phyloP scores from a whole-genome alignment of 1,140 invertebrate species.

The Drosophila ficusphila region DNA sequence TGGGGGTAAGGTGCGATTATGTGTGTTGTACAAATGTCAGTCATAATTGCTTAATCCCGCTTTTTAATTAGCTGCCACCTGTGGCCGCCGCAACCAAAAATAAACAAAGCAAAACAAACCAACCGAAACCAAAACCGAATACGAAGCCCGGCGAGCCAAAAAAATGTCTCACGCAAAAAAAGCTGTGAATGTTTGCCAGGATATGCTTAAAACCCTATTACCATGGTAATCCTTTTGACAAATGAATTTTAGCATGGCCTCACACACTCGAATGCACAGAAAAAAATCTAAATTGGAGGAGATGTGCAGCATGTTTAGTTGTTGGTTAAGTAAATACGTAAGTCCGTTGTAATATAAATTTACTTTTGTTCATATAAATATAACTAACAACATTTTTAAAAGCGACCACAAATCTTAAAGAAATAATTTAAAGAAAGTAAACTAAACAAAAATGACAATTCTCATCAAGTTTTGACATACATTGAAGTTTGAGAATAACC shows the following conservation, averaged over 20 bases:
- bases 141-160: slow-evolving; percentile 18
- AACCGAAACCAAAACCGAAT: slow-evolving; percentile 35
- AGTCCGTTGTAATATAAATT: too few relatives aligned
- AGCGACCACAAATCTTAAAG: too few relatives aligned
- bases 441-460: too few relatives aligned
- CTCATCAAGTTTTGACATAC: too few relatives aligned
- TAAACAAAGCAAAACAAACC: slow-evolving; percentile 21
- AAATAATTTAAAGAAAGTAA: too few relatives aligned
- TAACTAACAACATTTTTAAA: too few relatives aligned
- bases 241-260: slow-evolving; percentile 78
- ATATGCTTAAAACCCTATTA: slow-evolving; percentile 81
- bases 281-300: slow-evolving; percentile 1
- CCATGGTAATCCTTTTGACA: slow-evolving; percentile 83
- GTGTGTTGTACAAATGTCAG: slow-evolving; percentile 64
- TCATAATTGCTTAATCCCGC: slow-evolving; percentile 77
- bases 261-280: slow-evolving; percentile 25
- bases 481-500: too few relatives aligned
- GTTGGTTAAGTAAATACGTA: too few relatives aligned
- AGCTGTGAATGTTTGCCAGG: slow-evolving; percentile 64
- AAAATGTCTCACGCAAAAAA: slow-evolving; percentile 39
- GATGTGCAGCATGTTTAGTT: too few relatives aligned
- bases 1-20: slow-evolving; percentile 11
- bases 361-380: too few relatives aligned
- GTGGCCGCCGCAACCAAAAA: slow-evolving; percentile 40
- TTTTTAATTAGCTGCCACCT: slow-evolving; percentile 70